These are phyloP conservation scores for Hypomesus transpacificus DNA, from an alignment of 2,113 vertebrate species.

Conservation along the genomic window DNA sequence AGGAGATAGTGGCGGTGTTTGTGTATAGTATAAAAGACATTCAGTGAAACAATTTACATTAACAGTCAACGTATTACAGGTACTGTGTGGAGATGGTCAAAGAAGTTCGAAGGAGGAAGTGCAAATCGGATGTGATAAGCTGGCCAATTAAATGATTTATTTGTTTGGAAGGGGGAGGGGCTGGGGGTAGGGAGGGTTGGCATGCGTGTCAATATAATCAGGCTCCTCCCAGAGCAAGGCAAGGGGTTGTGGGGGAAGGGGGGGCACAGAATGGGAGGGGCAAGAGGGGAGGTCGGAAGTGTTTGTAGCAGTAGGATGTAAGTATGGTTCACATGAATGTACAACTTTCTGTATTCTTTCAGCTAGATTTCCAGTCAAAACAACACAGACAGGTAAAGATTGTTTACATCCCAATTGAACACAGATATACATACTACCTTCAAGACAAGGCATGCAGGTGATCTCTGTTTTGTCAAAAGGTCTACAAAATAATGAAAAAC, in stretches of 20 bases:
- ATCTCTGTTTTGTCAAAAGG: constrained; percentile 39
- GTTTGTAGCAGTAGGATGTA: no score
- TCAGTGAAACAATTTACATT: constrained; percentile 33
- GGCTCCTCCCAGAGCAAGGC: constrained; percentile 31
- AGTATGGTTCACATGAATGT: constrained; percentile 11
- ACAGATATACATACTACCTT: constrained; percentile 35
- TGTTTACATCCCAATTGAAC: constrained; percentile 45
- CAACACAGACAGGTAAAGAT: constrained; percentile 19
- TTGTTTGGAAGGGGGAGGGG: not conserved
- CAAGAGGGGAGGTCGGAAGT: constrained; percentile 11
- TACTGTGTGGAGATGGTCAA: constrained; percentile 8
- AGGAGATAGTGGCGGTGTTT: not conserved
- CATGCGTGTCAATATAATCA: constrained; percentile 43
- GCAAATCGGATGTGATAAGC: not conserved
- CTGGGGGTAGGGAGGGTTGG: constrained; percentile 1
- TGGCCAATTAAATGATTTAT: not conserved
- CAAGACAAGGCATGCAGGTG: constrained; percentile 58
- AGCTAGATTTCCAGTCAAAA: constrained; percentile 15
- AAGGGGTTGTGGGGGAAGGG: not conserved
- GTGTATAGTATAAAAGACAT: constrained; percentile 16
- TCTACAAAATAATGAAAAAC: constrained; percentile 40
- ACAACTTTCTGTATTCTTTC: constrained; percentile 38
- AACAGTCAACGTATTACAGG: constrained; percentile 38
- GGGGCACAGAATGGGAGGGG: not conserved
- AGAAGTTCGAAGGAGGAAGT: constrained; percentile 10